Percentiles rank a stretch among this genome's conserved stretches.
Evolutionary conservation across 2,888 invertebrate species (phyloP).

Genomic region (Megalurothrips usitatus): DNA sequence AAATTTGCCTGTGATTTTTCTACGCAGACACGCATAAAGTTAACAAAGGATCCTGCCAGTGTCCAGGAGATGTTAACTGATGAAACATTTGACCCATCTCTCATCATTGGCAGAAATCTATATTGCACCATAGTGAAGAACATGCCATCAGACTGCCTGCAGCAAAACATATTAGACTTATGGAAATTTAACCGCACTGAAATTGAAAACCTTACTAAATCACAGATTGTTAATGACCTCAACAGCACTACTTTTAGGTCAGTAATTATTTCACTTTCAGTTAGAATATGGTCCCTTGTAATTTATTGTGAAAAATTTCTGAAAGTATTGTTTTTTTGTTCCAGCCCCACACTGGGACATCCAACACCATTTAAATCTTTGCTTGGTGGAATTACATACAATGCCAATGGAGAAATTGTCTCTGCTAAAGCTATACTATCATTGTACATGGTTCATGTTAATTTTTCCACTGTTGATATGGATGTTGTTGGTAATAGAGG

Average conservation of each 20-base stretch:
- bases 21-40: background rate
- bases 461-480: slow-evolving; percentile 62
- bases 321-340: slow-evolving; percentile 29
- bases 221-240: slow-evolving; percentile 58
- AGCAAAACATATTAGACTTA: slow-evolving; percentile 63
- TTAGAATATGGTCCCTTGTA: no score
- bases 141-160: slow-evolving; percentile 58
- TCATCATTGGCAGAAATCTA: slow-evolving; percentile 53
- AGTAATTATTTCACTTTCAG: slow-evolving; percentile 32
- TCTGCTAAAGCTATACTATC: slow-evolving; percentile 59
- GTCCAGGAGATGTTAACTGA: background rate
- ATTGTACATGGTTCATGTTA: slow-evolving; percentile 61
- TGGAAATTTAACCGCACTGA: slow-evolving; percentile 59
- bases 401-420: slow-evolving; percentile 58
- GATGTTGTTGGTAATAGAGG: slow-evolving; percentile 64
- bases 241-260: slow-evolving; percentile 54
- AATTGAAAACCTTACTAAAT: slow-evolving; percentile 54
- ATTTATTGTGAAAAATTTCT: background rate
- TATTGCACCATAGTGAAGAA: slow-evolving; percentile 62
- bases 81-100: slow-evolving; percentile 52
- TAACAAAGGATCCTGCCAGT: background rate
- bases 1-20: background rate
- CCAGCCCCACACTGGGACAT: slow-evolving; percentile 62
- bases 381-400: slow-evolving; percentile 57
- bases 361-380: slow-evolving; percentile 58